A percentile compares a stretch with the other conserved stretches of the same genome.
phyloP scores from a whole-genome alignment of 2,113 vertebrate genomes.

The Eptatretus burgeri region DNA sequence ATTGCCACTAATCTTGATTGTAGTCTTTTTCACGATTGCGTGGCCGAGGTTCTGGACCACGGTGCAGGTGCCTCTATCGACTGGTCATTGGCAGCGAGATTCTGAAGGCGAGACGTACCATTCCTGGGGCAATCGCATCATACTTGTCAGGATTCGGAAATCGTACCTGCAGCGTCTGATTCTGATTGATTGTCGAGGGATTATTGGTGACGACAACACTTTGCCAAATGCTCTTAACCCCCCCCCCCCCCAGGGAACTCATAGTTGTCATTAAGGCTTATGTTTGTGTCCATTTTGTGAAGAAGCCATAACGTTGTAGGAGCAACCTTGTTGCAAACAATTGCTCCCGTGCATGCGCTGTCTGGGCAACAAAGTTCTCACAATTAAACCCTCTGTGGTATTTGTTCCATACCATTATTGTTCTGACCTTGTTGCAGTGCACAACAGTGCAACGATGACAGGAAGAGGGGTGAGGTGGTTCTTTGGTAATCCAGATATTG shows the following conservation, averaged over 20 bases:
- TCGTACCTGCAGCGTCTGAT: not conserved
- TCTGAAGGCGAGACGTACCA: not conserved
- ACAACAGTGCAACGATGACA: not conserved
- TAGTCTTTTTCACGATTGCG: not conserved
- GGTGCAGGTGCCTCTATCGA: not conserved
- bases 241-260: not conserved
- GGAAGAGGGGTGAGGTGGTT: not conserved
- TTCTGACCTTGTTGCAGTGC: not conserved
- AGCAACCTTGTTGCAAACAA: no score
- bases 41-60: not conserved
- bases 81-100: not conserved
- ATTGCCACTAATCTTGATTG: not conserved
- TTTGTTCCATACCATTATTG: not conserved
- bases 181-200: not conserved
- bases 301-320: no score
- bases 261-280: not conserved
- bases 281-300: not conserved
- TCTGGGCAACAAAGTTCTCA: no score
- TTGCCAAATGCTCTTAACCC: not conserved
- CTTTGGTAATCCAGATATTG: no score
- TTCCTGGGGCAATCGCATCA: not conserved
- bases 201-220: not conserved
- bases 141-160: not conserved
- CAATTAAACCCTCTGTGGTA: not conserved
- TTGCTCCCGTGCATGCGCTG: no score